Conservation (phyloP, 1,140 invertebrate species). For the Gonioctena quinquepunctata region DNA sequence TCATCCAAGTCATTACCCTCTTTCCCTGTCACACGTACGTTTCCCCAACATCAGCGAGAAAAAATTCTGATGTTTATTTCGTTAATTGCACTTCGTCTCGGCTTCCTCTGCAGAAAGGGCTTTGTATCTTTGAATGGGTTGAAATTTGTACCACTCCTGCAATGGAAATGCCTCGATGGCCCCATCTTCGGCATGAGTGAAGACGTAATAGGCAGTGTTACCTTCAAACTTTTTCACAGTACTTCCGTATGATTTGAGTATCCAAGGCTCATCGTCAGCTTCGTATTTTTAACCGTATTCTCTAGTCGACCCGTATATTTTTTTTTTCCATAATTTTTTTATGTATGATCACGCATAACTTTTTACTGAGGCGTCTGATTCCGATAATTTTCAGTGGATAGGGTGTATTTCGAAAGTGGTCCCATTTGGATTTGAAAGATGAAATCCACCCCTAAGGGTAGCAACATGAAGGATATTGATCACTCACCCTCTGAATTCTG, state of each 20-base stretch:
- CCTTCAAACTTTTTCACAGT: conserved; percentile 88
- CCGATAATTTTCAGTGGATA: too few species aligned
- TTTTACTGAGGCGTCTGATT: too few species aligned
- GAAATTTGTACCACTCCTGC: conserved; percentile 93
- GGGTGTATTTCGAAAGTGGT: too few species aligned
- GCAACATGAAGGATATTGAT: too few species aligned
- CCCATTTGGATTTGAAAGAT: too few species aligned
- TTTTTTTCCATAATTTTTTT: too few species aligned
- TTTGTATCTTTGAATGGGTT: conserved; percentile 88
- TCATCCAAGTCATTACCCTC: conserved; percentile 77
- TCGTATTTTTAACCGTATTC: conserved; percentile 91
- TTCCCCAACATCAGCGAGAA: conserved; percentile 81
- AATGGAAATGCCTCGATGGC: conserved; percentile 94
- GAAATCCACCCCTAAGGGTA: too few species aligned
- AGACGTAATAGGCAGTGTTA: conserved; percentile 95
- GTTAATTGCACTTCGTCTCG: conserved; percentile 91
- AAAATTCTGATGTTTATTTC: conserved; percentile 93
- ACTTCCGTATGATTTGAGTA: conserved; percentile 89
- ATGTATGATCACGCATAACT: too few species aligned
- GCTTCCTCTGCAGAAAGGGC: conserved; percentile 93
- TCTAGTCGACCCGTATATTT: too few species aligned
- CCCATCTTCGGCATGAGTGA: conserved; percentile 92
- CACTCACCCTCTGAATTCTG: too few species aligned
- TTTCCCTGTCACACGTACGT: conserved; percentile 64
- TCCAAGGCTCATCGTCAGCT: conserved; percentile 94